A percentile compares a stretch with the other conserved stretches of the same genome.
These are phyloP conservation scores for Druon quercuslanigerum DNA, from an alignment of 1,140 invertebrate species.

Conservation along the genomic window DNA sequence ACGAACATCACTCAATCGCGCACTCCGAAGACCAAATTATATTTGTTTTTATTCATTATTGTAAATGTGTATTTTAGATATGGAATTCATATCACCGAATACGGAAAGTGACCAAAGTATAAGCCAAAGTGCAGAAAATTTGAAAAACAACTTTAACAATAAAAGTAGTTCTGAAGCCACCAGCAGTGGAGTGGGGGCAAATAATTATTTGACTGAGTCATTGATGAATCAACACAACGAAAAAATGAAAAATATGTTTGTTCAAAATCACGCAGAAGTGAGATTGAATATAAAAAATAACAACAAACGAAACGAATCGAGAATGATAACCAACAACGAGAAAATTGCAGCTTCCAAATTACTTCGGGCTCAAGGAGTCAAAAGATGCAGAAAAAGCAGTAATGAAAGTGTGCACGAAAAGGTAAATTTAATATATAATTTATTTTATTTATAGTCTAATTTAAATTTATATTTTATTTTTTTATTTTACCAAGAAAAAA, in stretches of 20 bases:
- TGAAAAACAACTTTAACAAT: constrained; percentile 76
- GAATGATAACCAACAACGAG: constrained; percentile 53
- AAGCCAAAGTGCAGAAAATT: constrained; percentile 78
- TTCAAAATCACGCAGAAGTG: constrained; percentile 82
- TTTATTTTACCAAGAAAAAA: neutral
- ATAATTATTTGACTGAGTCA: constrained; percentile 79
- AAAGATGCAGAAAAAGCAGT: constrained; percentile 60
- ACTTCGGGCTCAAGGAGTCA: constrained; percentile 51
- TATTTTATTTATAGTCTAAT: neutral
- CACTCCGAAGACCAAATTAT: too few relatives aligned
- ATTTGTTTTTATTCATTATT: constrained; percentile 38
- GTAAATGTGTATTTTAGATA: constrained; percentile 48
- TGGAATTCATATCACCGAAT: constrained; percentile 71
- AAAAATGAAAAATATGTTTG: constrained; percentile 86
- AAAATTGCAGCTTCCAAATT: constrained; percentile 43
- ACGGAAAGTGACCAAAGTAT: constrained; percentile 73
- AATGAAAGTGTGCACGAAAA: constrained; percentile 55
- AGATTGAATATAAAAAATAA: constrained; percentile 75
- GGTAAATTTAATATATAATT: constrained; percentile 32
- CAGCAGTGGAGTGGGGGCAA: constrained; percentile 65
- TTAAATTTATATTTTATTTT: neutral
- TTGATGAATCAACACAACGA: constrained; percentile 83
- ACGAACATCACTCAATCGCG: too few relatives aligned
- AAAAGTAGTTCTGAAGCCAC: constrained; percentile 63
- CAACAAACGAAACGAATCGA: constrained; percentile 69